Conservation (phyloP, 2,113 vertebrate species). For the Rostratula benghalensis region DNA sequence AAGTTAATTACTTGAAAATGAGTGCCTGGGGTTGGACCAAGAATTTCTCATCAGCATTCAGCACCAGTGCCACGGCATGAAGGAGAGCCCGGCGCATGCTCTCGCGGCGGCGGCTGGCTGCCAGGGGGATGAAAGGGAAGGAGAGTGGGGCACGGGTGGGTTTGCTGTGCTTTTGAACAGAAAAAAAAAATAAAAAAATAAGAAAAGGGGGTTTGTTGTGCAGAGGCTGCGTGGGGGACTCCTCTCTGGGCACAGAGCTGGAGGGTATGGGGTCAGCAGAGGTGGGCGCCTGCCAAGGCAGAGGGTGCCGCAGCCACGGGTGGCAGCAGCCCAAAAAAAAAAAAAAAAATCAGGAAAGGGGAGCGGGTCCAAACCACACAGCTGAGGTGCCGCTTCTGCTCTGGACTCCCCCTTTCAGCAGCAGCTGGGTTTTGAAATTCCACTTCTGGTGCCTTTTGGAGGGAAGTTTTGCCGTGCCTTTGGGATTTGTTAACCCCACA, state of each 20-base stretch:
- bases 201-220: neutral
- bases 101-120: neutral
- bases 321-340: neutral
- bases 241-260: fast-evolving
- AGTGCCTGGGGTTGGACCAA: constrained; percentile 67
- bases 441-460: neutral
- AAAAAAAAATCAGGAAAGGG: neutral
- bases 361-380: neutral
- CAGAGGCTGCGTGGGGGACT: fast-evolving
- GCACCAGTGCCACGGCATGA: neutral
- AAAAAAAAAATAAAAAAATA: too few relatives aligned
- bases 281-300: neutral
- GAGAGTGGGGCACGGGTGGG: neutral
- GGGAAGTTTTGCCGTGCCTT: neutral
- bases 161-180: neutral
- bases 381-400: neutral
- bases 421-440: neutral
- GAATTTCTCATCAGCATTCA: constrained; percentile 70
- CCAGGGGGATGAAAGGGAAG: neutral
- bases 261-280: neutral
- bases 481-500: neutral
- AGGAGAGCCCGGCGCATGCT: constrained; percentile 17
- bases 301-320: fast-evolving
- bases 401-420: neutral
- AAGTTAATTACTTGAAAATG: constrained; percentile 72